These are phyloP conservation scores for Gambelia wislizenii DNA, from an alignment of 2,797 vertebrate species.

Conservation along the genomic window DNA sequence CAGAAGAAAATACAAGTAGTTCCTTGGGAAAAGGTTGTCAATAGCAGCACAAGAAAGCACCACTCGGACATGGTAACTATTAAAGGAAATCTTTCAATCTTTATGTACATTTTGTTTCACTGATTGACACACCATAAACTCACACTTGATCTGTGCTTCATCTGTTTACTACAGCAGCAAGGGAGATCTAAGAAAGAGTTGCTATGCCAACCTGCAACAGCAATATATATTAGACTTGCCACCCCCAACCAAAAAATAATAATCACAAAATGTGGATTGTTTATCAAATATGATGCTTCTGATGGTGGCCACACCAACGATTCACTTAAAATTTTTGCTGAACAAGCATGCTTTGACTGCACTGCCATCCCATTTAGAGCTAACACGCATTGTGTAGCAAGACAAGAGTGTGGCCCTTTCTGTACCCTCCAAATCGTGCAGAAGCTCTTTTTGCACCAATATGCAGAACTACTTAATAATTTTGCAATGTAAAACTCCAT, in stretches of 20 bases:
- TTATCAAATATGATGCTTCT: not conserved
- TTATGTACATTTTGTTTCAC: constrained; percentile 62
- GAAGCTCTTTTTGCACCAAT: not conserved
- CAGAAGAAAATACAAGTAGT: constrained; percentile 6
- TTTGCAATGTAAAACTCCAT: not conserved
- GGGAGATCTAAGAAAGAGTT: constrained; percentile 78
- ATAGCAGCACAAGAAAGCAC: constrained; percentile 48
- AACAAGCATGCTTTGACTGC: not conserved
- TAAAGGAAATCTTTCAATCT: constrained; percentile 56
- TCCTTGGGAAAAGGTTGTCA: constrained; percentile 37
- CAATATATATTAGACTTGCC: constrained; percentile 62
- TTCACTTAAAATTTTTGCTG: not conserved
- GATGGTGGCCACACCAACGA: not conserved
- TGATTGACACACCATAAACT: constrained; percentile 70
- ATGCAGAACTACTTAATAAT: not conserved
- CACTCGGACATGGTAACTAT: constrained; percentile 44
- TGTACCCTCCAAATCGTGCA: not conserved
- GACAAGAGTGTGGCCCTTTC: too few relatives aligned
- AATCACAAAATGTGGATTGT: not conserved
- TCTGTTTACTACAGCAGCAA: constrained; percentile 79
- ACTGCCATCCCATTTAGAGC: not conserved
- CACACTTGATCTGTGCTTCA: constrained; percentile 68
- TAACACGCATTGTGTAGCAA: not conserved
- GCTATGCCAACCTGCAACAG: constrained; percentile 80
- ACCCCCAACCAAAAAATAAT: not conserved